These are phyloP conservation scores for Agrochola lychnidis DNA, from an alignment of 2,888 invertebrate genomes.

Conservation along the genomic window DNA sequence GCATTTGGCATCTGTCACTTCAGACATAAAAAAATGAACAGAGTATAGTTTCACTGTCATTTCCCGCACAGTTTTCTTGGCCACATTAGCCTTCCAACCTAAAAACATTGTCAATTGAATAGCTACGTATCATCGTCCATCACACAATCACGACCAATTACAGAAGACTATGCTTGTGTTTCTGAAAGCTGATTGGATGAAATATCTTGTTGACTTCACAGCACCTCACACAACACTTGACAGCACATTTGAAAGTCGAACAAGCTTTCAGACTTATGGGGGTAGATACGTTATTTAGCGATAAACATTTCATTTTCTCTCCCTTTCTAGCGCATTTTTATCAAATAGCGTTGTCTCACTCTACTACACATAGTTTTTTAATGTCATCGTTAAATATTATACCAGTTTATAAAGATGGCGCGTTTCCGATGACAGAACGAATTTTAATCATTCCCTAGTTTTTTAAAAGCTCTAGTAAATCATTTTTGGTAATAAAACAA, in stretches of 20 bases:
- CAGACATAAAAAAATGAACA: background rate
- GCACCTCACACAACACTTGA: background rate
- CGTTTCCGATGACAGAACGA: background rate
- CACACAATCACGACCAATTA: constrained; percentile 36
- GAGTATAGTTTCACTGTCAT: background rate
- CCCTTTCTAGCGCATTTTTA: constrained; percentile 21
- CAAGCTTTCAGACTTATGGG: constrained; percentile 19
- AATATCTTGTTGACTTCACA: background rate
- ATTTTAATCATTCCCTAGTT: background rate
- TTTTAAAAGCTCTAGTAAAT: background rate
- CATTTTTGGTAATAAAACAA: background rate
- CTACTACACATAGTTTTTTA: background rate
- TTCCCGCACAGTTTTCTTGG: constrained; percentile 16
- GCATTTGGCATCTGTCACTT: background rate
- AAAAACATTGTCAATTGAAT: constrained; percentile 28
- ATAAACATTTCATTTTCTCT: constrained; percentile 6
- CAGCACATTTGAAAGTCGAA: background rate
- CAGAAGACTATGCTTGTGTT: constrained; percentile 24
- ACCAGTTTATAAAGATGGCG: constrained; percentile 27
- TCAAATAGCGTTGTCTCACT: constrained; percentile 14
- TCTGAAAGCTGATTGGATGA: constrained; percentile 29
- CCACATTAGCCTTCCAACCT: background rate
- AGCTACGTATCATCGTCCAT: constrained; percentile 22
- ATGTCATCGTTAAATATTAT: constrained; percentile 30
- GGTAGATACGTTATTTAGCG: constrained; percentile 29